A percentile compares a stretch with the other conserved stretches of the same genome.
phyloP scores from a whole-genome alignment of 2,888 invertebrate species.

The Alviniconcha strummeri region DNA sequence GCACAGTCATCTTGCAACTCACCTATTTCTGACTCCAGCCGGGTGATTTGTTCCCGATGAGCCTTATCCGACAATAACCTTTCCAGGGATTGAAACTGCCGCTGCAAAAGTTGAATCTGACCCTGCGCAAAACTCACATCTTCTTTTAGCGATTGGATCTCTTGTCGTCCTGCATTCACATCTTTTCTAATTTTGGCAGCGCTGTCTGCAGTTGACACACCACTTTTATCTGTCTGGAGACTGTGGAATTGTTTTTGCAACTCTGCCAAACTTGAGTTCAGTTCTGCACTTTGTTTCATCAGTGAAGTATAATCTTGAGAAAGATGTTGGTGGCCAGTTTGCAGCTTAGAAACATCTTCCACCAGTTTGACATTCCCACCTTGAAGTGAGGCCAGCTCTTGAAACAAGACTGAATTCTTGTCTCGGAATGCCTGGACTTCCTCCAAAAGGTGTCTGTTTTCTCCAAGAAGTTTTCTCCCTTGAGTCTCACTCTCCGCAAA shows the following conservation, averaged over 20 bases:
- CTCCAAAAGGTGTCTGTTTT: background rate
- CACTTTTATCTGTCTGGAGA: background rate
- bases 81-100: background rate
- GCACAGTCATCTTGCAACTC: background rate
- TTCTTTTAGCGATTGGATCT: background rate
- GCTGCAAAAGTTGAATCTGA: conserved; percentile 5
- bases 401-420: background rate
- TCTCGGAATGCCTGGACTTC: background rate
- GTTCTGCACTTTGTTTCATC: background rate
- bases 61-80: background rate
- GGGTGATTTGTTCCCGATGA: background rate
- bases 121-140: background rate
- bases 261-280: too few species aligned
- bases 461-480: background rate
- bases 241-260: too few species aligned
- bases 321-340: background rate
- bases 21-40: background rate
- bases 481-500: background rate
- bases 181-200: background rate
- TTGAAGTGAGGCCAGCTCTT: background rate
- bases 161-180: background rate
- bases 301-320: background rate
- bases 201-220: background rate
- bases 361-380: background rate
- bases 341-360: background rate